Evolutionary conservation across 2,888 invertebrate genomes (phyloP).

Genomic region (Harpalus rufipes): DNA sequence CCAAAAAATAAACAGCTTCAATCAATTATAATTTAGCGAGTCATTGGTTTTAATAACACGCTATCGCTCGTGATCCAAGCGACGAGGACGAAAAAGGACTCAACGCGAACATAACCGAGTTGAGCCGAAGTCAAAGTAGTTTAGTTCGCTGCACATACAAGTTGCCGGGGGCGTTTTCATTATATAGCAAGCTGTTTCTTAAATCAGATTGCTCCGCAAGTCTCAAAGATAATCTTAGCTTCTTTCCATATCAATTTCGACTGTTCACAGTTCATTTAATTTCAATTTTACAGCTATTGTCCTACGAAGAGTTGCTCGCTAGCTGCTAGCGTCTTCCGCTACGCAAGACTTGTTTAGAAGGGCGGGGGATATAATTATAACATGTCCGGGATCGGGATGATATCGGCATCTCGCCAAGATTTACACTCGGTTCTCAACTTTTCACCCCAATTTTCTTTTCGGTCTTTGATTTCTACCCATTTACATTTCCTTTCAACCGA

Average conservation of each 20-base stretch:
- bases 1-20: conserved; percentile 72
- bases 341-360: conserved; percentile 54
- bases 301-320: conserved; percentile 74
- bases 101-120: conserved; percentile 32
- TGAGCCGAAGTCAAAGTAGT: conserved; percentile 63
- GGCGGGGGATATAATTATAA: conserved; percentile 58
- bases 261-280: conserved; percentile 78
- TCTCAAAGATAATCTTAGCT: conserved; percentile 77
- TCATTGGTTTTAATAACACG: conserved; percentile 76
- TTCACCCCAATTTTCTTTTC: conserved; percentile 45
- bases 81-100: conserved; percentile 25
- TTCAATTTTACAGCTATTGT: conserved; percentile 79
- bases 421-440: conserved; percentile 13
- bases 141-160: conserved; percentile 63
- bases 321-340: conserved; percentile 69
- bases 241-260: conserved; percentile 79
- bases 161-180: conserved; percentile 70
- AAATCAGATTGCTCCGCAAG: conserved; percentile 77
- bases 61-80: conserved; percentile 34
- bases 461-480: neutral
- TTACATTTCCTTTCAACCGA: neutral
- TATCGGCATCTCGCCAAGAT: conserved; percentile 30
- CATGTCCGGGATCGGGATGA: conserved; percentile 34
- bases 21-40: conserved; percentile 75
- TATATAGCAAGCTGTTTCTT: conserved; percentile 76